Conservation (phyloP, 2,888 invertebrate species). For the Pteria penguin region DNA sequence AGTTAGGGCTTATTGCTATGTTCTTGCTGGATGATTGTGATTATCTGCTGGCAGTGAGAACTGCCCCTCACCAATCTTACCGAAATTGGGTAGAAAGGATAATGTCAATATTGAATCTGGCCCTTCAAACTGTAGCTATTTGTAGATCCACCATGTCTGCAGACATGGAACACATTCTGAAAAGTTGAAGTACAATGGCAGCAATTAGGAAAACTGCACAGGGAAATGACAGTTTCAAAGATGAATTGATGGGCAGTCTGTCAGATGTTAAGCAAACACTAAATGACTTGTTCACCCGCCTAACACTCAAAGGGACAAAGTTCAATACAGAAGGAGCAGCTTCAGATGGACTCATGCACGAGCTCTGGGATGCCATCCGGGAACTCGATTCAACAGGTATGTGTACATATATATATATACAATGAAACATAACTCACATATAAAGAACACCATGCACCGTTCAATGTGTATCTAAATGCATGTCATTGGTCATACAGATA, state of each 20-base stretch:
- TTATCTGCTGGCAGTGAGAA: background rate
- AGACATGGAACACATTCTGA: constrained; percentile 11
- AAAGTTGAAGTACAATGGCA: constrained; percentile 7
- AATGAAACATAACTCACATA: background rate
- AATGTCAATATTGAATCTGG: background rate
- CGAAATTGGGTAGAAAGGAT: background rate
- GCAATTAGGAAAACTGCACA: constrained; percentile 11
- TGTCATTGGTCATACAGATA: too few relatives aligned
- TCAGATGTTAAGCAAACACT: background rate
- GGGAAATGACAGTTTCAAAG: constrained; percentile 7
- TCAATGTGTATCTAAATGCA: background rate
- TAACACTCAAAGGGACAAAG: background rate
- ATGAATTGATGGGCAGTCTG: background rate
- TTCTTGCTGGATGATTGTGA: background rate
- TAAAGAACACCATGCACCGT: background rate
- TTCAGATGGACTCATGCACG: background rate
- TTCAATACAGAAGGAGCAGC: too few relatives aligned
- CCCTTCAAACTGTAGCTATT: background rate
- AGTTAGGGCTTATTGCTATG: background rate
- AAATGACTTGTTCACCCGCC: background rate
- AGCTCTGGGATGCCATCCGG: constrained; percentile 10
- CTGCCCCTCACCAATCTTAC: background rate
- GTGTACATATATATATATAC: too few relatives aligned
- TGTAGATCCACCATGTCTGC: background rate
- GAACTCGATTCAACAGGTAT: constrained; percentile 13